phyloP scores from a whole-genome alignment of 2,113 vertebrate genomes.

The Lamprotornis superbus region DNA sequence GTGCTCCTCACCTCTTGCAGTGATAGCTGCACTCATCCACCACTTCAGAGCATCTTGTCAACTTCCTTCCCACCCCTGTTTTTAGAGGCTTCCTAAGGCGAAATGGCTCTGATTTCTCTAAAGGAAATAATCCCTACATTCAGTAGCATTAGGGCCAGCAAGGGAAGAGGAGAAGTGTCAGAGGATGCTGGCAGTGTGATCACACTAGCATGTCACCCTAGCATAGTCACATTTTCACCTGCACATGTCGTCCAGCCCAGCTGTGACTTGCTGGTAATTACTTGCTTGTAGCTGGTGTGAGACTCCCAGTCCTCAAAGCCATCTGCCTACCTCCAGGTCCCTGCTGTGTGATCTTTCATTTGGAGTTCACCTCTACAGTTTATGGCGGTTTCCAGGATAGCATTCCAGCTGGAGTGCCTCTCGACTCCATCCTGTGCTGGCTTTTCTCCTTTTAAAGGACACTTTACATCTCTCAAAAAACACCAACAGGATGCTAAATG shows the following conservation, averaged over 20 bases:
- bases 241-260: slow-evolving; percentile 45
- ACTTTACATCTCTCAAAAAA: not conserved
- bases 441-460: not conserved
- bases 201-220: slow-evolving; percentile 5
- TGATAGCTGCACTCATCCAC: not conserved
- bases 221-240: slow-evolving; percentile 65
- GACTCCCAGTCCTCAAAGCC: slow-evolving; percentile 43
- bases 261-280: slow-evolving; percentile 64
- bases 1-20: not conserved
- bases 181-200: slow-evolving; percentile 53
- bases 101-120: not conserved
- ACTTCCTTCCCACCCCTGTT: slow-evolving; percentile 1
- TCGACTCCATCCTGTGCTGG: not conserved
- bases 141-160: not conserved
- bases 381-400: not conserved
- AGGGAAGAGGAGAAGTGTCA: slow-evolving; percentile 3
- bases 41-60: slow-evolving; percentile 20
- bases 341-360: slow-evolving; percentile 28
- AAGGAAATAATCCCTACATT: slow-evolving; percentile 1
- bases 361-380: slow-evolving; percentile 29
- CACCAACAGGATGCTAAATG: not conserved
- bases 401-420: not conserved
- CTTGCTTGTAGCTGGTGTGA: slow-evolving; percentile 35
- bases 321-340: slow-evolving; percentile 35
- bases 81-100: not conserved